phyloP scores from a whole-genome alignment of 1,140 invertebrate species.

The Lethrus apterus region DNA sequence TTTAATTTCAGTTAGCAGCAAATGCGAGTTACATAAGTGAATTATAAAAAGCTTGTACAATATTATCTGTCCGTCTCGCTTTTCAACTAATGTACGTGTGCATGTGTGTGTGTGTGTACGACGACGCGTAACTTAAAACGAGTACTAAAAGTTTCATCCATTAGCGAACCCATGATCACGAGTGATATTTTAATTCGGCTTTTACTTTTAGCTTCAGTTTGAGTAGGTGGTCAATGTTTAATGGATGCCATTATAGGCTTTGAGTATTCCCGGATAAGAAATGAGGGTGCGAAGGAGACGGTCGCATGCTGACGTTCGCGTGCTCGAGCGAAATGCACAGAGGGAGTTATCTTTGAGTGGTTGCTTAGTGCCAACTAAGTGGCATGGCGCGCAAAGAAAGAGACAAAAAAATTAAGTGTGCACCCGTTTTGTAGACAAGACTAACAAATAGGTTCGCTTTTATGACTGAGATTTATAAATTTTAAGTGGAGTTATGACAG shows the following conservation, averaged over 20 bases:
- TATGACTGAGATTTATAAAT: too few species aligned
- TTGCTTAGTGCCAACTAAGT: constrained; percentile 12
- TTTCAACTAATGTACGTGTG: too few species aligned
- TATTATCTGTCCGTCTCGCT: too few species aligned
- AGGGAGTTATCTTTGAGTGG: constrained; percentile 7
- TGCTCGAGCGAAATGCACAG: not conserved
- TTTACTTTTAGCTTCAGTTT: constrained; percentile 17
- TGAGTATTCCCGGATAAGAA: constrained; percentile 13
- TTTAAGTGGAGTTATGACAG: too few species aligned
- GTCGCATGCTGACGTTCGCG: not conserved
- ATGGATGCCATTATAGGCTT: constrained; percentile 27
- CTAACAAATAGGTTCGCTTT: too few species aligned
- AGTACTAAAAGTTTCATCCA: constrained; percentile 12
- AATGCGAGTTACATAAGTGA: too few species aligned
- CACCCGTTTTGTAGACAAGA: too few species aligned
- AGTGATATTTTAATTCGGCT: constrained; percentile 27
- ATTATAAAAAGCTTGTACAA: too few species aligned
- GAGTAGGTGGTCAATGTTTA: constrained; percentile 25
- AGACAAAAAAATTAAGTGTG: too few species aligned
- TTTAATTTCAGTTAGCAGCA: too few species aligned
- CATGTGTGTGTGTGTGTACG: not conserved
- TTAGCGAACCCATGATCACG: constrained; percentile 13
- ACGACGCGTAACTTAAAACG: constrained; percentile 7
- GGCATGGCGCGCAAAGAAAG: constrained; percentile 8
- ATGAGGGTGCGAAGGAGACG: constrained; percentile 1